Evolutionary conservation across 2,888 invertebrate species (phyloP), one percentile per base, ranked within the genome.

Genomic region (Oscheius sp.): DNA sequence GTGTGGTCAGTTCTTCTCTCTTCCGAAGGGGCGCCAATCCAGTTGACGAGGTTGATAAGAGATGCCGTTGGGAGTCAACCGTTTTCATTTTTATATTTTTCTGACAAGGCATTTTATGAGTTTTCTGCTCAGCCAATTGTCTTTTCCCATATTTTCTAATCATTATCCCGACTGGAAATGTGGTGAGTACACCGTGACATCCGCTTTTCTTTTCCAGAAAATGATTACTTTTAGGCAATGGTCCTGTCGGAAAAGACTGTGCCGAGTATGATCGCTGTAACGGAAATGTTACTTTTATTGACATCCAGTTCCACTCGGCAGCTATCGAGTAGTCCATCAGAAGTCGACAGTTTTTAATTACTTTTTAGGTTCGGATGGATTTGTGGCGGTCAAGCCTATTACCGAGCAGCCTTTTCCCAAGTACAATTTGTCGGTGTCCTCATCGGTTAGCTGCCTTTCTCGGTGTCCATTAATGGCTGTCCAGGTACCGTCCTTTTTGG

Each of bases 21-120:
- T 3, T 35, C 35, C 35, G 9, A 35, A 21, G 13, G 49, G 49
- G 21, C 3, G 49, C 3, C 3, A 35, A 35, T 35, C 35, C 35
- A 9, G 35, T 35, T 49, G 49, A 49, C 21, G 16, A 49, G 49
- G 21, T 49, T 16, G 49, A 18, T 16, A 18, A 49, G 21, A 49
- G 49, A 49, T 84, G 84, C 72, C 80, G 53, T 87, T 87, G 81
- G 80, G 84, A 61, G 80, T 86, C 45, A 87, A 87, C 76, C 85
- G 87, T 46, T 88, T 88, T 77, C 87, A 87, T 70, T 69, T 82
- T 18, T 80, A 85, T 73, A 84, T 84, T 9, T 79, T 87, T 43
- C 68, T 88, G 72, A 83, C 85, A 61, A 86, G 87, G 87, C 86
- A 87, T 64, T 88, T 87, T 74, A 78, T 84, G 46, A 83, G 86